Base-by-base conservation (phyloP, 2,797 vertebrate species). In the Oreochromis grahami region DNA sequence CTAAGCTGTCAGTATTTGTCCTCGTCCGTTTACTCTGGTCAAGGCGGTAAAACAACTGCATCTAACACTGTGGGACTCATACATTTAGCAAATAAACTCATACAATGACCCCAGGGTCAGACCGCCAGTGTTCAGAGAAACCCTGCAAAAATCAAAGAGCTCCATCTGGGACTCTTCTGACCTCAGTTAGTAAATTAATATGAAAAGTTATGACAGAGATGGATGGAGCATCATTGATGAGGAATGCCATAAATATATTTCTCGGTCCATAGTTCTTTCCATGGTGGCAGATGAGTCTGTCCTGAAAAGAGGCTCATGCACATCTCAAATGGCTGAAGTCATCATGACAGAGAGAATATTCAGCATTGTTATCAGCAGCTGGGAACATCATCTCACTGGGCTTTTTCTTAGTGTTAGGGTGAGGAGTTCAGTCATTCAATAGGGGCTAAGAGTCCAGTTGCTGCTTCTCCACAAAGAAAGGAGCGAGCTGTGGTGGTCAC, bases 101-200 rank as follows among this genome's bases (percentile, higher is more conserved):
- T n/a, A 1, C 32, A 36, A 7, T 60, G 10, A 36, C 6, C 32
- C 8, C 56, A 0, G 56, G 56, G 15, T 60, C 56, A 11, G 29
- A 19, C 9, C 32, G 1, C 1, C 32, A 36, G 58, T 34, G 56
- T 58, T 58, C 8, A 58, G 0, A n/a, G 58, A 63, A 13, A 63
- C 58, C 56, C 29, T 60, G 56, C 9, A 19, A 60, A 60, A 34
- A 34, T 58, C 56, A 32, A 58, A 58, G 29, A 32, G 15, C 56
- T 58, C 15, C 58, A n/a, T 63, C 32, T 60, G 56, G 56, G 56
- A 3, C 1, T 60, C 32, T 0, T 36, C 32, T 13, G 58, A 19
- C 3, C 58, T 63, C 10, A 36, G 55, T 58, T 58, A 58, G 17
- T 36, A 63, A 63, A 36, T 60, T 34, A 19, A 60, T 4, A 0